Evolutionary conservation across 1,140 invertebrate species (phyloP).

Genomic region (Schlechtendalia chinensis): DNA sequence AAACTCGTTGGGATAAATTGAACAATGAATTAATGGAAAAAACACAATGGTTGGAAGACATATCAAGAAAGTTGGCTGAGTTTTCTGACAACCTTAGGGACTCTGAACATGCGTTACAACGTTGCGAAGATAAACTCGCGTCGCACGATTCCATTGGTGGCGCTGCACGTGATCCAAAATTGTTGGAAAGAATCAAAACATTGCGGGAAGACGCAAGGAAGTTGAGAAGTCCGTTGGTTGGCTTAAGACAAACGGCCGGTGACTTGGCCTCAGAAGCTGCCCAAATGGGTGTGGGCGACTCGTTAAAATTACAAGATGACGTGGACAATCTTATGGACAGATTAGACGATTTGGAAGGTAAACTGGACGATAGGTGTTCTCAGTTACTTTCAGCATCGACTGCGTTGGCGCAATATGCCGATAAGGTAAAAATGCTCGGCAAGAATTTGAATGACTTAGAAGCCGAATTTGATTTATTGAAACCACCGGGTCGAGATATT

Average conservation of each 20-base stretch:
- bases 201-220: constrained; percentile 72
- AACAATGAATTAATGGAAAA: constrained; percentile 70
- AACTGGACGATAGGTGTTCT: constrained; percentile 75
- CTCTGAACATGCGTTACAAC: constrained; percentile 74
- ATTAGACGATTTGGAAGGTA: constrained; percentile 72
- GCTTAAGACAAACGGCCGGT: constrained; percentile 67
- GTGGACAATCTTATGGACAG: constrained; percentile 75
- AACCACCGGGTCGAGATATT: constrained; percentile 81
- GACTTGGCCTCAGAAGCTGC: constrained; percentile 71
- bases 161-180: constrained; percentile 75
- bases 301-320: constrained; percentile 67
- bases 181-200: constrained; percentile 77
- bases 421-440: constrained; percentile 75
- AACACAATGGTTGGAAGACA: constrained; percentile 79
- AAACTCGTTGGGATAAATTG: constrained; percentile 84
- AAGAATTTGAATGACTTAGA: constrained; percentile 78
- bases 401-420: constrained; percentile 82
- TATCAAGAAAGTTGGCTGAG: constrained; percentile 75
- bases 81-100: constrained; percentile 83
- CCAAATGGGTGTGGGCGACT: constrained; percentile 59
- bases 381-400: constrained; percentile 83
- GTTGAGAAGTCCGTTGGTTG: constrained; percentile 74
- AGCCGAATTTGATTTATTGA: constrained; percentile 78
- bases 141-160: constrained; percentile 78
- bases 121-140: constrained; percentile 83